These are phyloP conservation scores for Pherbina coryleti DNA, from an alignment of 2,888 invertebrate genomes.

Conservation along the genomic window DNA sequence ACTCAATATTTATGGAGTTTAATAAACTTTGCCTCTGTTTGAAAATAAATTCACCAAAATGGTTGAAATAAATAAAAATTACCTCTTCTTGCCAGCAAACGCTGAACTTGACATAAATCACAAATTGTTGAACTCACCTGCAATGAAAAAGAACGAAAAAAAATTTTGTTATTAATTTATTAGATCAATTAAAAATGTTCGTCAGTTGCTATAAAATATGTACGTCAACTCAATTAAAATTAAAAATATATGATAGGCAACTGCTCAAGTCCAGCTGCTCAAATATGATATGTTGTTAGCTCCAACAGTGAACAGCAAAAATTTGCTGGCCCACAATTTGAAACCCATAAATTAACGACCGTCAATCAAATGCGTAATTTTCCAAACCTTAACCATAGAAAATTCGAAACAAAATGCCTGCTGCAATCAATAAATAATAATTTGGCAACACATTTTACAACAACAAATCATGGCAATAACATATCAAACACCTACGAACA, in stretches of 20 bases:
- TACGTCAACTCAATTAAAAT: background rate
- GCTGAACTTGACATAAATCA: background rate
- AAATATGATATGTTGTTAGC: background rate
- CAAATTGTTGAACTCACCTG: slow-evolving; percentile 1
- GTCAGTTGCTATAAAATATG: background rate
- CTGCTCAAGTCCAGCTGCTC: background rate
- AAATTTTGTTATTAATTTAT: background rate
- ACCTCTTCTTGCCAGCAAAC: too few species aligned
- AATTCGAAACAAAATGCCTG: background rate
- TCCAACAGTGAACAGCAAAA: background rate
- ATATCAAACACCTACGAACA: slow-evolving; percentile 28
- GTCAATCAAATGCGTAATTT: slow-evolving; percentile 33
- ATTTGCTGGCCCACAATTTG: background rate
- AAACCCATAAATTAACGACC: slow-evolving; percentile 14
- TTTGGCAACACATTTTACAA: slow-evolving; percentile 28
- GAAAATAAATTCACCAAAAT: too few species aligned
- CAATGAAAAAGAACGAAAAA: background rate
- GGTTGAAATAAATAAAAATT: too few species aligned
- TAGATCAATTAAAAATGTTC: background rate
- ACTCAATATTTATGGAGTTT: background rate
- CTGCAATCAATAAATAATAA: slow-evolving; percentile 23
- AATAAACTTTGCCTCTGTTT: background rate
- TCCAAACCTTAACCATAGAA: slow-evolving; percentile 1
- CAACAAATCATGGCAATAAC: slow-evolving; percentile 25
- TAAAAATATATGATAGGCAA: background rate